Evolutionary conservation across 2,797 vertebrate species (phyloP).

Genomic region (Platalea minor): DNA sequence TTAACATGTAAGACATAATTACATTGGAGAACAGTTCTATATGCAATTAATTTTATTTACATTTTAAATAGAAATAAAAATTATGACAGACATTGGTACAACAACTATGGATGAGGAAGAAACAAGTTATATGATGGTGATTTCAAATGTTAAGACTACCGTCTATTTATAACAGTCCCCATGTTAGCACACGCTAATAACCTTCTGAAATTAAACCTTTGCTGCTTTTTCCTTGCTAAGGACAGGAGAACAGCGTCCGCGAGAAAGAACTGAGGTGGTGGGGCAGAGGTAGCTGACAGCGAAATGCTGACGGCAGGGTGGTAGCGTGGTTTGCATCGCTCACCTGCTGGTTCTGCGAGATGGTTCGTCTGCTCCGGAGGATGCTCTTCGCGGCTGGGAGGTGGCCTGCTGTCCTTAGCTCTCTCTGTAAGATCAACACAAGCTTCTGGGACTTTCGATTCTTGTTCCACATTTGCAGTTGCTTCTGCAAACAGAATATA

Average conservation of each 20-base stretch:
- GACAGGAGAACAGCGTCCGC: not conserved
- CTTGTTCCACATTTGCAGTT: not conserved
- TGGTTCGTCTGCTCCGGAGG: not conserved
- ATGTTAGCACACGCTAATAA: not conserved
- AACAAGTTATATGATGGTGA: accelerated
- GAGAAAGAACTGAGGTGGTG: not conserved
- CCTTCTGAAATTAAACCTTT: accelerated
- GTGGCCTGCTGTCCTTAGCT: not conserved
- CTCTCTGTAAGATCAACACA: not conserved
- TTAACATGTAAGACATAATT: not conserved
- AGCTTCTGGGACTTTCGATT: not conserved
- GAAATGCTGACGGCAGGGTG: not conserved
- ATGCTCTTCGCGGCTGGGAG: not conserved
- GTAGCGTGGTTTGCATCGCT: not conserved
- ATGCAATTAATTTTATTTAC: not conserved
- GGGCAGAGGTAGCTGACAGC: not conserved
- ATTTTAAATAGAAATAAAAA: not conserved
- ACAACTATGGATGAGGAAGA: accelerated
- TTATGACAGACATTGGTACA: not conserved
- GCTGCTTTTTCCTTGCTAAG: not conserved
- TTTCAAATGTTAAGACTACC: not conserved
- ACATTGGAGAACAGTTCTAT: not conserved
- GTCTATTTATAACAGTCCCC: accelerated
- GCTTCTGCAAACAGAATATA: not conserved
- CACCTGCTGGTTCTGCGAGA: not conserved